Conservation (phyloP, 2,888 invertebrate species). For the Hypolimnas misippus region DNA sequence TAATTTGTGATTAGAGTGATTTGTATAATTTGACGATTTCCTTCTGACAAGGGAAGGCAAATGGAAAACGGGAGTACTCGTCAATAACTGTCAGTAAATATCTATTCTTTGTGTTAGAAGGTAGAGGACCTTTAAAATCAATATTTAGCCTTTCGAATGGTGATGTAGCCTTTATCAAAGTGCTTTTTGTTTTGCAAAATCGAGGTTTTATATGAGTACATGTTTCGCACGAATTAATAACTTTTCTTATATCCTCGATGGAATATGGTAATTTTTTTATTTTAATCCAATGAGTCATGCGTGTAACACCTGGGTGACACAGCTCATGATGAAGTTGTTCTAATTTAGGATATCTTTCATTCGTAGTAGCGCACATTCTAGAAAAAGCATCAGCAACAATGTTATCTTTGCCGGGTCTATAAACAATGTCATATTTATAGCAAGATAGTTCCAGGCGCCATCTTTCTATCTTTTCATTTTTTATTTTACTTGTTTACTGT, state of each 20-base stretch:
- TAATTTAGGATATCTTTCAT: not conserved
- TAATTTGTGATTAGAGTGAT: no score
- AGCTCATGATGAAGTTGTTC: not conserved
- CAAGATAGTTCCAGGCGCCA: constrained; percentile 41
- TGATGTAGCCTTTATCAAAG: constrained; percentile 33
- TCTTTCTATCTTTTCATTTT: constrained; percentile 40
- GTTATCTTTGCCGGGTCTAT: no score
- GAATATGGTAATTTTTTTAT: constrained; percentile 39
- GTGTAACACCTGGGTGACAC: constrained; percentile 36
- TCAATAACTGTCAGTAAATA: constrained; percentile 17
- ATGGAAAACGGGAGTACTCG: no score
- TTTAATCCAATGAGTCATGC: constrained; percentile 36
- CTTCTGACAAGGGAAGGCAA: not conserved
- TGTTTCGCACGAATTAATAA: not conserved
- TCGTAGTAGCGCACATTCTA: constrained; percentile 28
- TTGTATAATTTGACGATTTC: no score
- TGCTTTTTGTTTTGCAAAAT: constrained; percentile 16
- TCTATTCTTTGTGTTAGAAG: constrained; percentile 34
- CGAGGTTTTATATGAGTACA: not conserved
- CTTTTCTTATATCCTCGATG: constrained; percentile 29
- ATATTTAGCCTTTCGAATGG: constrained; percentile 39
- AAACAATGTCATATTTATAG: no score
- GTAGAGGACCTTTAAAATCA: constrained; percentile 42
- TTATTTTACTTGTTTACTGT: constrained; percentile 37
- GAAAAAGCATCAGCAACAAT: constrained; percentile 40